Conservation (phyloP, 2,888 invertebrate species). For the Cremastinae sp. region DNA sequence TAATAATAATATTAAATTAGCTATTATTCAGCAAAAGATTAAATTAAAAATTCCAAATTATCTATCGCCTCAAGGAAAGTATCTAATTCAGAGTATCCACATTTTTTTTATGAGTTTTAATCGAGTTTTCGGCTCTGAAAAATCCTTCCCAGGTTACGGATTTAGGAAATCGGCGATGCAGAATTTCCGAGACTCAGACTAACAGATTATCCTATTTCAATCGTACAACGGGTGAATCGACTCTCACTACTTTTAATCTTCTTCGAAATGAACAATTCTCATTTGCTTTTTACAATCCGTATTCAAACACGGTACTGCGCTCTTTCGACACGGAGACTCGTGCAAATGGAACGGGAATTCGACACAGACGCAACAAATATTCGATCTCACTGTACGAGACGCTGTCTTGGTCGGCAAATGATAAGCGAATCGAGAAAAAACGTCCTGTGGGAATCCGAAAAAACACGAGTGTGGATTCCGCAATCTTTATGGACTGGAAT, state of each 20-base stretch:
- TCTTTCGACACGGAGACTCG: constrained; percentile 16
- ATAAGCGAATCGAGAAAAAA: constrained; percentile 25
- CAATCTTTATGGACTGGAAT: constrained; percentile 70
- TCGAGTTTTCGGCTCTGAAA: constrained; percentile 32
- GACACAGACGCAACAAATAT: constrained; percentile 19
- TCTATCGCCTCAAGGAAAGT: too few relatives aligned
- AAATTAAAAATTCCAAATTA: too few relatives aligned
- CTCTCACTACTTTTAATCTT: constrained; percentile 57
- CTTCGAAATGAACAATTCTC: constrained; percentile 64
- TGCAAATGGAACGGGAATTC: background rate
- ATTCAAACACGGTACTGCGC: constrained; percentile 66
- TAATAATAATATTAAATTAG: too few relatives aligned
- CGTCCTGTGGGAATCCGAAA: constrained; percentile 11
- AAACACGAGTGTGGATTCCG: constrained; percentile 71
- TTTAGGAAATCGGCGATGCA: constrained; percentile 69
- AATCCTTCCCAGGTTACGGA: constrained; percentile 72
- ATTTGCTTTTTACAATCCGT: constrained; percentile 71
- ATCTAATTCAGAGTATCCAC: background rate
- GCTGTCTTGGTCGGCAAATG: constrained; percentile 30
- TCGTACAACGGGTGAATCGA: constrained; percentile 58
- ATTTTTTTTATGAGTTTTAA: constrained; percentile 23
- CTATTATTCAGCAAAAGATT: too few relatives aligned
- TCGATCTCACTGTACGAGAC: constrained; percentile 48
- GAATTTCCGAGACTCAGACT: constrained; percentile 67
- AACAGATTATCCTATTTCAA: constrained; percentile 64